Conservation (phyloP, 2,113 vertebrate species). For the Rhegmatorhina hoffmannsi region DNA sequence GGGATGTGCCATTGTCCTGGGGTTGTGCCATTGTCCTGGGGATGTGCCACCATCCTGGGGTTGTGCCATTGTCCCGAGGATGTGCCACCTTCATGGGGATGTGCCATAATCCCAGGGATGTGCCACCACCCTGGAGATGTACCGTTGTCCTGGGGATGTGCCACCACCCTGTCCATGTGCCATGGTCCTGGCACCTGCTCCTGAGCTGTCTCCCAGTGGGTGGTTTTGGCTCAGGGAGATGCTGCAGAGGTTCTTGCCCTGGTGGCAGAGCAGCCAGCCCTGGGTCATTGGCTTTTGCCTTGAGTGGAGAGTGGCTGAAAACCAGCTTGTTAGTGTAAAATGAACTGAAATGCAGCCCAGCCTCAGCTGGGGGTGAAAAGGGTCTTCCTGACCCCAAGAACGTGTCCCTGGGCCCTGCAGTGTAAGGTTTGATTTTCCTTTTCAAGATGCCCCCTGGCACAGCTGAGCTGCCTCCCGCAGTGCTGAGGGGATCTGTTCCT, state of each 20-base stretch:
- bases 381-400: neutral
- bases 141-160: neutral
- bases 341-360: neutral
- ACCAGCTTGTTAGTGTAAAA: neutral
- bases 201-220: fast-evolving
- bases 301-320: fast-evolving
- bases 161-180: neutral
- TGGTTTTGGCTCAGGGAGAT: neutral
- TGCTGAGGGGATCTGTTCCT: neutral
- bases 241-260: neutral
- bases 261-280: neutral
- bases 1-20: neutral
- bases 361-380: neutral
- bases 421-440: neutral
- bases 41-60: fast-evolving
- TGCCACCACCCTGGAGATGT: neutral
- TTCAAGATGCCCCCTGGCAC: neutral
- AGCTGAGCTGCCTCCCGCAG: neutral
- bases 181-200: fast-evolving
- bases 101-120: neutral
- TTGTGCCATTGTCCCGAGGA: too few relatives aligned
- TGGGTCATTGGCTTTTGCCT: neutral
- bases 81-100: fast-evolving
- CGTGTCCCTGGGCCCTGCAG: neutral
- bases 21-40: fast-evolving